Evolutionary conservation across 2,113 vertebrate genomes (phyloP).

Genomic region (Serilophus lunatus): DNA sequence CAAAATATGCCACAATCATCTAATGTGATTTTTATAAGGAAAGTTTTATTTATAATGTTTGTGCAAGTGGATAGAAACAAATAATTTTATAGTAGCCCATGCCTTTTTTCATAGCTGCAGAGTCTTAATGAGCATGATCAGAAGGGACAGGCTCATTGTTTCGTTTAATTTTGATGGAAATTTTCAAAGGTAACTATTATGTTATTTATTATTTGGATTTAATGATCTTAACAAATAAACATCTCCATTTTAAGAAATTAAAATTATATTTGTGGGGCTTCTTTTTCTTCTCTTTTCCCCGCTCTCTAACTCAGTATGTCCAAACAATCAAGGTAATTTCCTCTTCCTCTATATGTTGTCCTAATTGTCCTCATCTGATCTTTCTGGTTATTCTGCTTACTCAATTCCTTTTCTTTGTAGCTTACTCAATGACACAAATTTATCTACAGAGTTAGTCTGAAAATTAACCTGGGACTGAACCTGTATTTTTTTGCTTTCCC

Average conservation of each 20-base stretch:
- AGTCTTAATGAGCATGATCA: conserved; percentile 24
- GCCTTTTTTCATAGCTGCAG: conserved; percentile 31
- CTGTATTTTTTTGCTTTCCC: not conserved
- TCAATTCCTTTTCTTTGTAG: not conserved
- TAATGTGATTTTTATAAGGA: conserved; percentile 50
- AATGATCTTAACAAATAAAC: conserved; percentile 57
- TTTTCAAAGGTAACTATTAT: conserved; percentile 18
- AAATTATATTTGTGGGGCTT: conserved; percentile 4
- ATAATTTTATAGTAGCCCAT: conserved; percentile 47
- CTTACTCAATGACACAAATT: not conserved
- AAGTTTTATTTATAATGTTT: conserved; percentile 45
- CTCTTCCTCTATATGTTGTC: too few species aligned
- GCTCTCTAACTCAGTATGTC: not conserved
- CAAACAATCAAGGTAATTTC: not conserved
- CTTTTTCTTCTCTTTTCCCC: not conserved
- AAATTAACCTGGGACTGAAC: not conserved
- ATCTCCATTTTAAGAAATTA: conserved; percentile 39
- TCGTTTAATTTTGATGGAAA: conserved; percentile 27
- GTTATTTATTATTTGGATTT: conserved; percentile 44
- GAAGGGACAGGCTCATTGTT: conserved; percentile 18
- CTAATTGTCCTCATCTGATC: not conserved
- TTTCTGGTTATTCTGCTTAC: not conserved
- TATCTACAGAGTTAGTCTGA: not conserved
- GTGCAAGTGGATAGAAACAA: conserved; percentile 1
- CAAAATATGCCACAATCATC: conserved; percentile 24